Evolutionary conservation across 2,113 vertebrate genomes (phyloP), one percentile per base, ranked within the genome.

Genomic region (Boleophthalmus pectinirostris): DNA sequence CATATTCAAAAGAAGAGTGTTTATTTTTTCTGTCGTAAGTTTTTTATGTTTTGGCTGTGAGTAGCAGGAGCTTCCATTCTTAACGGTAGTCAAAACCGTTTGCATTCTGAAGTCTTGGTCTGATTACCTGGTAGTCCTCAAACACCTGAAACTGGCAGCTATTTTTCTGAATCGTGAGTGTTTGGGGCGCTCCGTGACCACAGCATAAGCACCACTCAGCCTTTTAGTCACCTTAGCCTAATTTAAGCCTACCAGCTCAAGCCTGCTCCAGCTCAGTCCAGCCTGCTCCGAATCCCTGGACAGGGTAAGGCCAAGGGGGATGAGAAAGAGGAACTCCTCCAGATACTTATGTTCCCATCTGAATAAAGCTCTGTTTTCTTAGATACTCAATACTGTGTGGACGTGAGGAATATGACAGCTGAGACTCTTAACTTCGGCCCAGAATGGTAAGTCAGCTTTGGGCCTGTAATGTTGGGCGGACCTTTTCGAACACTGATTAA

Each of bases 341-440:
- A 10, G 3, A 20, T 13, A 1, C 4, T 1, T 25, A 8, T 1
- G 21, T 38, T 46, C 60, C 1, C 7, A 5, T 66, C 5, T 66
- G 35, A 70, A 1, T 38, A 33, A 24, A 10, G 29, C 14, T 18
- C 24, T 64, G 60, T 14, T 47, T 11, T 68, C 61, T 46, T 72
- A 93, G 92, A 94, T 90, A 92, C 92, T 92, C 92, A 91, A 83
- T 90, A 92, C 91, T 89, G 82, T 89, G 84, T 82, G 87, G 91
- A 93, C 89, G 85, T 84, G 89, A 94, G 87, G 90, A 94, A 93
- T 92, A 96, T 96, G 96, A 96, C 95, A 82, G 96, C 96, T 83
- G 96, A 97, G 94, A 96, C 96, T 70, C 95, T 97, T 90, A 96
- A 96, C 91, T 97, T 97, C 90, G 96, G 96, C 90, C 95, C 95